Percentiles rank a stretch among this genome's conserved stretches.
These are phyloP conservation scores for Clepsis dumicolana DNA, from an alignment of 2,888 invertebrate genomes.

Conservation along the genomic window DNA sequence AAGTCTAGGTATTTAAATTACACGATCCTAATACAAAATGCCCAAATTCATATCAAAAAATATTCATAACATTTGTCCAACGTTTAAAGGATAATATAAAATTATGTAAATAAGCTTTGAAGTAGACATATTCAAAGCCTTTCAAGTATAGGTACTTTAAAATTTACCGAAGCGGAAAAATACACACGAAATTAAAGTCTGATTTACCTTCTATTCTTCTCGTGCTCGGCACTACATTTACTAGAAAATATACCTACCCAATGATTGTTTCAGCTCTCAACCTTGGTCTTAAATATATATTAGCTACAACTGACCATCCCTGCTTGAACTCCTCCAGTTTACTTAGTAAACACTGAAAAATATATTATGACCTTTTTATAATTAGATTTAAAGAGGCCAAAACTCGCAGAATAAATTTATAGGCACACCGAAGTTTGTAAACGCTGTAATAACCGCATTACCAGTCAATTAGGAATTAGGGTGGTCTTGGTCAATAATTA, in stretches of 20 bases:
- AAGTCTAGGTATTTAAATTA: too few species aligned
- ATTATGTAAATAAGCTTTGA: too few species aligned
- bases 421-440: not conserved
- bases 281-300: not conserved
- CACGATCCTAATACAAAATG: too few species aligned
- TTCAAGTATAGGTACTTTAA: too few species aligned
- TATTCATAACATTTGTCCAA: too few species aligned
- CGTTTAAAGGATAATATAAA: too few species aligned
- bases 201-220: not conserved
- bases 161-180: too few species aligned
- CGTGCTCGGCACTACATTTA: not conserved
- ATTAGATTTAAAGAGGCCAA: not conserved
- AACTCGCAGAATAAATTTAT: not conserved
- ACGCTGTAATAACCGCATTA: not conserved
- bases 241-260: not conserved
- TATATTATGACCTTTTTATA: not conserved
- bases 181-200: too few species aligned
- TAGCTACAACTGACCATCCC: not conserved
- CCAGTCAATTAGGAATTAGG: slow-evolving; percentile 8
- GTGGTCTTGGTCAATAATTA: not conserved
- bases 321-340: not conserved
- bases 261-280: not conserved
- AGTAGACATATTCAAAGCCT: too few species aligned
- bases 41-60: too few species aligned
- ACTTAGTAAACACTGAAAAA: not conserved